Evolutionary conservation across 2,888 invertebrate species (phyloP), one percentile per base, ranked within the genome.

Genomic region (Morpho achilles): DNA sequence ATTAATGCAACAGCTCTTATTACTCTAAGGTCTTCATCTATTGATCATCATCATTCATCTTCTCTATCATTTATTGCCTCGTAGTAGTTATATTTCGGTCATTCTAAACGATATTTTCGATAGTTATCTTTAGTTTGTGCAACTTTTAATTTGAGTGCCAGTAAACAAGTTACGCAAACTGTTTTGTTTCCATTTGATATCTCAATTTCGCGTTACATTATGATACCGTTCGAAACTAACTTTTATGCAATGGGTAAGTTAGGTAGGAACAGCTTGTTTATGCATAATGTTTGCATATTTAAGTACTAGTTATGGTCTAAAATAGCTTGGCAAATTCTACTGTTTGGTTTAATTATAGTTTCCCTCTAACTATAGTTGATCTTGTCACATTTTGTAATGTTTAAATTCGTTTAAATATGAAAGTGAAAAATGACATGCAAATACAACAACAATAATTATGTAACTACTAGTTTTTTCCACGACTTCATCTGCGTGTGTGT

Each of bases 201-300:
- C 42, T 9, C 42, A 51, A 50, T 59, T 58, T 59, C 59, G 54
- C 44, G 54, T 57, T 50, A 44, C 42, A 48, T 53, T 60, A 58
- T 49, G 56, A 49, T 61, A 59, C 43, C 51, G 51, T 55, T 53
- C 44, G 50, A 56, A 50, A 53, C 56, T 55, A 58, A 66, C 61
- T 62, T 66, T 66, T 66, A 60, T 63, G 58, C 58, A 61, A 58
- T 60, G 58, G 50, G 45, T 57, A 57, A 63, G 58, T 64, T 60
- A 59, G 52, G 61, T 55, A 59, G 58, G 56, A 62, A 58, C 65
- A 60, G 61, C 62, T 66, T 65, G 66, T 66, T 61, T 65, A 61
- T 66, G 66, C 62, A 65, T 60, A 63, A 50, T 53, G 63, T 63
- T 55, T 65, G 65, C 62, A 66, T 64, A 65, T 66, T 66, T 61